Percentiles rank a stretch among this genome's conserved stretches.
Conservation (phyloP, 2,797 vertebrate genomes). For the Enteromius fasciolatus region DNA sequence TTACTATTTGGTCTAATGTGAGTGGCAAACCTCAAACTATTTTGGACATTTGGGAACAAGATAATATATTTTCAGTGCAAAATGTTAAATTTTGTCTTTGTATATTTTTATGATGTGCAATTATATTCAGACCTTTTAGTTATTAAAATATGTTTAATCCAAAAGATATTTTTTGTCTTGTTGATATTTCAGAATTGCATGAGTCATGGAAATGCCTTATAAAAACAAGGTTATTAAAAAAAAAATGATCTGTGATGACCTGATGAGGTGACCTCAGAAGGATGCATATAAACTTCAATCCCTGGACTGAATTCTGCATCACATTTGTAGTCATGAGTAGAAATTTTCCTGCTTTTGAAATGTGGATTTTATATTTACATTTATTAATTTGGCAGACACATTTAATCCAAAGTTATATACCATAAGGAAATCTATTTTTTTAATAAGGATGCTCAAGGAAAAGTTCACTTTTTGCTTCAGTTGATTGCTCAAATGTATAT, state of each 20-base stretch:
- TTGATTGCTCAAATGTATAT: background rate
- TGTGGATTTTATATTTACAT: background rate
- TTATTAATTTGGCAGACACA: background rate
- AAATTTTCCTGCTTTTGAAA: background rate
- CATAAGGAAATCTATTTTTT: background rate
- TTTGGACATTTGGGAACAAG: background rate
- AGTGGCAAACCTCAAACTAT: background rate
- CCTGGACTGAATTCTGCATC: background rate
- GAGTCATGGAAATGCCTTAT: background rate
- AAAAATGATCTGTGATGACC: too few species aligned
- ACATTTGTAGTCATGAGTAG: background rate
- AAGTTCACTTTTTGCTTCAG: background rate
- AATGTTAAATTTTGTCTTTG: background rate
- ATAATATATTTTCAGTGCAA: constrained; percentile 14
- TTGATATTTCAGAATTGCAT: background rate
- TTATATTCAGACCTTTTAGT: background rate
- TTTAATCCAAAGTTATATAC: background rate
- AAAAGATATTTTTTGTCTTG: background rate
- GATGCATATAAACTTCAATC: background rate
- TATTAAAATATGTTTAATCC: constrained; percentile 27
- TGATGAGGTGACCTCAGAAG: too few species aligned
- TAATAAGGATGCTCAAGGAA: background rate
- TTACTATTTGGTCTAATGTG: constrained; percentile 10
- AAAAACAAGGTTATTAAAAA: background rate
- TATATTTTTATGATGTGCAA: background rate